Evolutionary conservation across 2,113 vertebrate species (phyloP), one percentile per base, ranked within the genome.

Genomic region (Origma solitaria): DNA sequence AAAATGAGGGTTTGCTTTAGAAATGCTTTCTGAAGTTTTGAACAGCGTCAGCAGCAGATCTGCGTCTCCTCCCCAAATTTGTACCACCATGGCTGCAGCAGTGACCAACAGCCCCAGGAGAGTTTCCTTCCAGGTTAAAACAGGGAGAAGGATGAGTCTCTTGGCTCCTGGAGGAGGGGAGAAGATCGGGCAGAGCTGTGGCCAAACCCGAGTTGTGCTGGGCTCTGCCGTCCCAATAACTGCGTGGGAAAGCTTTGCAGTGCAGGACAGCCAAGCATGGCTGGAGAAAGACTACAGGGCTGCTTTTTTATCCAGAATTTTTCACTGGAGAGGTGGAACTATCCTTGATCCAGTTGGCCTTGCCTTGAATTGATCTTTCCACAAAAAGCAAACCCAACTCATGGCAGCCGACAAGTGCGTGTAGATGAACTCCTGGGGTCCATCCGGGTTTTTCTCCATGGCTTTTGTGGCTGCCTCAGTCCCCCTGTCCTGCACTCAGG

Each of bases 321-420:
- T 50, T 38, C 21, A 5, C 27, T 53, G 24, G 10, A 58, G 65
- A 56, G 37, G 6, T 13, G 17, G 16, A 38, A 50, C 30, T 68
- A 7, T 49, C 9, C 3, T 25, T 31, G 21, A 71, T 37, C 56
- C 60, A 14, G 15, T 15, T 82, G 68, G 8, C 28, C 33, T 78
- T 68, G 61, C 25, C 44, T 81, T 30, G 37, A 16, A 28, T 40
- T 56, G 37, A 16, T 40, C 47, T 86, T 73, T 45, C 44, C 58
- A 38, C 72, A n/a, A n/a, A 53, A 19, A 53, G 35, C 45, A 86
- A 84, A 25, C 31, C 40, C 45, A 61, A 2, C 15, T 14, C 31
- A 35, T 5, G 33, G 25, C 15, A 49, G 40, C 7, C 9, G 4
- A 9, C 11, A 57, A 28, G 24, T 8, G 8, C 1, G 0, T 7